Conservation (phyloP, 2,113 vertebrate species). For the Centrocercus urophasianus region DNA sequence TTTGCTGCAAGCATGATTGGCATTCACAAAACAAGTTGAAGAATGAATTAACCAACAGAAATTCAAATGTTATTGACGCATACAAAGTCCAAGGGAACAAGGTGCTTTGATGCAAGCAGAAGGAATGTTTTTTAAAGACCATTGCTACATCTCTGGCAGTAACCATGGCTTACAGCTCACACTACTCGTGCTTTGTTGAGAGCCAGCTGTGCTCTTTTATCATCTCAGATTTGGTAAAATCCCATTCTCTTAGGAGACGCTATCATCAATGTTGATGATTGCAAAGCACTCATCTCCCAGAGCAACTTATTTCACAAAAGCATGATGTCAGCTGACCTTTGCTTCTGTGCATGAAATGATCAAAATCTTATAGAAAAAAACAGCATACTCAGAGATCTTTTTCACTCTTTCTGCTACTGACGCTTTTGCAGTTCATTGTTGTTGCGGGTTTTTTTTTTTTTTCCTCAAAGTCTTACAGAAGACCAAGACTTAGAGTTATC, state of each 20-base stretch:
- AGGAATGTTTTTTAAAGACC: background rate
- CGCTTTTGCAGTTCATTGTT: background rate
- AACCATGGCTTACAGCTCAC: background rate
- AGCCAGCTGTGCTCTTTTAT: background rate
- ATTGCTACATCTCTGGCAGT: background rate
- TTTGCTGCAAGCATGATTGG: background rate
- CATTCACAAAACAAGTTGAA: background rate
- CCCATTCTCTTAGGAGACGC: background rate
- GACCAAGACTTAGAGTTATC: background rate
- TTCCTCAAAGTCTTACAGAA: background rate
- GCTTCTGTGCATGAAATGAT: background rate
- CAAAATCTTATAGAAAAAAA: background rate
- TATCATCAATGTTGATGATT: background rate
- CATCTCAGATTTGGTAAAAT: background rate
- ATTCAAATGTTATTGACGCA: background rate
- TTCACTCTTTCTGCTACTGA: background rate
- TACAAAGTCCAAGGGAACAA: background rate
- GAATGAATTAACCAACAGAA: background rate
- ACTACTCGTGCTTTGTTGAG: background rate
- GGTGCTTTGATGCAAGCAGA: background rate
- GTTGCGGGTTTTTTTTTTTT: background rate
- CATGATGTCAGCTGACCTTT: background rate
- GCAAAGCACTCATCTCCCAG: background rate
- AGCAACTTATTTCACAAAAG: constrained; percentile 9
- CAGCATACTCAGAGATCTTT: background rate